phyloP scores from a whole-genome alignment of 2,797 vertebrate genomes.

The Huso huso region DNA sequence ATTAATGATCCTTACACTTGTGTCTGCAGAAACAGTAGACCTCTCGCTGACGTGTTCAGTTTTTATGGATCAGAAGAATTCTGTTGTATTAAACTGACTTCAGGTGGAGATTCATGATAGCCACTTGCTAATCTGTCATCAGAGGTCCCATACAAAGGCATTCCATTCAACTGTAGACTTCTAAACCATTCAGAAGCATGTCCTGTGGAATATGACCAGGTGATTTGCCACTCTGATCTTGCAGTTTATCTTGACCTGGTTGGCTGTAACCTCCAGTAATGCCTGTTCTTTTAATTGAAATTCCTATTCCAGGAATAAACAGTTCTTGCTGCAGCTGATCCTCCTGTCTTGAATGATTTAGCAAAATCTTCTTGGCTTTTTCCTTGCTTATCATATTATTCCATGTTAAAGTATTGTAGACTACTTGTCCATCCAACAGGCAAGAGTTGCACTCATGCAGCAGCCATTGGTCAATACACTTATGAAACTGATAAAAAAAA shows the following conservation, averaged over 20 bases:
- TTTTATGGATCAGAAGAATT: neutral
- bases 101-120: neutral
- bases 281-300: constrained; percentile 28
- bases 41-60: neutral
- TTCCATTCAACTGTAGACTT: constrained; percentile 23
- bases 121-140: neutral
- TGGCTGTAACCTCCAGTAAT: constrained; percentile 6
- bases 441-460: constrained; percentile 43
- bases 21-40: neutral
- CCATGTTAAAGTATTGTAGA: constrained; percentile 52
- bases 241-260: constrained; percentile 17
- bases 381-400: constrained; percentile 24
- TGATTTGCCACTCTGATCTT: constrained; percentile 11
- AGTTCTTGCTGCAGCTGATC: constrained; percentile 36
- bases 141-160: neutral
- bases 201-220: constrained; percentile 16
- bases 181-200: constrained; percentile 23
- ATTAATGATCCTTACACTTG: neutral
- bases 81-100: neutral
- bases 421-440: constrained; percentile 56
- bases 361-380: constrained; percentile 13
- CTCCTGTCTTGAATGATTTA: constrained; percentile 7
- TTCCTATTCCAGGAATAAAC: constrained; percentile 48
- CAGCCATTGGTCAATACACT: constrained; percentile 56
- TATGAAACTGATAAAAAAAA: constrained; percentile 53